These are phyloP conservation scores for Aproaerema taeniolella DNA, from an alignment of 2,888 invertebrate genomes.

Conservation along the genomic window DNA sequence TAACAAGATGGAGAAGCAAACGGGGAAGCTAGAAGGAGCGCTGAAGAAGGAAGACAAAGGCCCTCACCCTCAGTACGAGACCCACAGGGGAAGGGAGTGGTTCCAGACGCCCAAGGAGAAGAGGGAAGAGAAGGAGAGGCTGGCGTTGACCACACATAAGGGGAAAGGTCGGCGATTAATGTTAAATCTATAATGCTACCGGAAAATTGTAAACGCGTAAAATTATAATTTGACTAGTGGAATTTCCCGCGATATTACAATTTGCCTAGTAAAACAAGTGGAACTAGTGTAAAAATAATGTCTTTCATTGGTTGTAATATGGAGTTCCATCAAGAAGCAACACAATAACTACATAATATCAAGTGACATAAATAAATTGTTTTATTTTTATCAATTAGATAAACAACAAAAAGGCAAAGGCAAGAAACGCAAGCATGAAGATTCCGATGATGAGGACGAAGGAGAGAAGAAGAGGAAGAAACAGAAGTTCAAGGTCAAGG, in stretches of 20 bases:
- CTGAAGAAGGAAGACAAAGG: slow-evolving; percentile 48
- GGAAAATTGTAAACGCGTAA: too few relatives aligned
- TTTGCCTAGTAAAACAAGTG: too few relatives aligned
- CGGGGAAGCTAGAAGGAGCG: slow-evolving; percentile 78
- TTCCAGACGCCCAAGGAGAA: slow-evolving; percentile 91
- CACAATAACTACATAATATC: too few relatives aligned
- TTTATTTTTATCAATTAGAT: slow-evolving; percentile 1
- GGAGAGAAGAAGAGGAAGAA: slow-evolving; percentile 58
- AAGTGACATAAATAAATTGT: too few relatives aligned
- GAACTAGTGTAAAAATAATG: too few relatives aligned
- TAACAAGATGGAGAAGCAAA: slow-evolving; percentile 90
- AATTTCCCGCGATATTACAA: too few relatives aligned
- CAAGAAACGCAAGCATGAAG: slow-evolving; percentile 54
- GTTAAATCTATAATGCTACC: too few relatives aligned
- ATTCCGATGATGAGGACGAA: slow-evolving; percentile 44
- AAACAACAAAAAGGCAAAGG: slow-evolving; percentile 44
- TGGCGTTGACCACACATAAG: slow-evolving; percentile 60
- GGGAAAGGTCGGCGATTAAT: slow-evolving; percentile 43
- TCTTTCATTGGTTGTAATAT: too few relatives aligned
- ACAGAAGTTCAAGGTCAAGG: slow-evolving; percentile 61
- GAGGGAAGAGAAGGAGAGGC: slow-evolving; percentile 83
- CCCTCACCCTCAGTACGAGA: slow-evolving; percentile 52
- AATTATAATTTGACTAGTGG: too few relatives aligned
- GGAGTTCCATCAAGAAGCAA: too few relatives aligned
- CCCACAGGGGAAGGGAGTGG: slow-evolving; percentile 81